Evolutionary conservation across 2,888 invertebrate species (phyloP), one percentile per base, ranked within the genome.

Genomic region (Dysmachus trigonus): DNA sequence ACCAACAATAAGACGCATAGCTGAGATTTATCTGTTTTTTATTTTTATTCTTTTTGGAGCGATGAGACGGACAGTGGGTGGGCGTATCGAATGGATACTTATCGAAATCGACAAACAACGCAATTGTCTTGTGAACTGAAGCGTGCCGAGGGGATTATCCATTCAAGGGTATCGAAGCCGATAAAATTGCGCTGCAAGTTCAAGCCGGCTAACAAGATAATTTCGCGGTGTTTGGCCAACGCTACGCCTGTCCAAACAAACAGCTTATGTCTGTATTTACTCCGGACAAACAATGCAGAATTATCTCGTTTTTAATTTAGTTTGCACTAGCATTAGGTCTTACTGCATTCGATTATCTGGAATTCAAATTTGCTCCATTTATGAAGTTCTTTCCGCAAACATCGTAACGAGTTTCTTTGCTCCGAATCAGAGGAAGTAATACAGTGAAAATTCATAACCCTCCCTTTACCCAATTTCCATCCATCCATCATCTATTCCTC

Each of bases 91-190:
- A 18, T 35, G 77, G 47, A 77, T 77, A 30, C 22, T 77, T 77
- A 41, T 77, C 77, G 41, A 41, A 35, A 22, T 41, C 22, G 38
- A 41, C 62, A 82, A 62, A 35, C 71, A 82, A 62, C 47, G 18
- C 53, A 82, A 82, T 71, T 82, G 82, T 82, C 22, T 35, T 71
- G 82, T 82, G 62, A 62, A 82, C n/a, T 82, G 62, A 82, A 82
- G 62, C 82, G 62, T 62, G 35, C 38, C 22, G 62, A 82, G 71
- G 18, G 53, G 22, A 22, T 82, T 53, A 82, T 41, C 47, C 22
- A 22, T 38, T 71, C 35, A 62, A 30, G 82, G 27, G 82, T 62
- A 62, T 82, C 71, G 30, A 33, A 71, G 62, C 35, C 62, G 38
- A 77, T 82, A 30, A 53, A 82, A 62, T 82, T 71, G 22, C 27